Evolutionary conservation across 2,113 vertebrate species (phyloP), one percentile per base, ranked within the genome.

Genomic region (Cromileptes altivelis): DNA sequence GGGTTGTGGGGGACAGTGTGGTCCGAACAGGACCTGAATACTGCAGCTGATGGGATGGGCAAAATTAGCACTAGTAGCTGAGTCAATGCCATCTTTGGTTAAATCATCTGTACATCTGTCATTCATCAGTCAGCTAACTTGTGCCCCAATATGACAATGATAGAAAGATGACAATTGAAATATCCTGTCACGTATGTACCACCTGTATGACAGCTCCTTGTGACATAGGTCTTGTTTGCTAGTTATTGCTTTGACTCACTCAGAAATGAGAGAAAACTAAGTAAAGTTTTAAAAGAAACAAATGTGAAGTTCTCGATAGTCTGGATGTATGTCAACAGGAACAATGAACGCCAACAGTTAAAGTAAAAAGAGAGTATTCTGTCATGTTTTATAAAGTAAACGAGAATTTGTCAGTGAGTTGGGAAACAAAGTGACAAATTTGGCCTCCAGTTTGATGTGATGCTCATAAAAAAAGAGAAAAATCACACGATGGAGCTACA

Each of bases 351-450:
- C 4, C 53, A 37, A 21, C 0, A 56, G 14, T n/a, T 56, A 37
- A 37, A 37, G 33, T 17, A 71, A 58, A 27, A 14, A 52, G 30
- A 50, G 56, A 37, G 12, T 42, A 30, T 27, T 52, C 37, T 47
- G 70, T 47, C 50, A 37, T 27, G 49, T 68, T 62, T 60, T 27
- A 33, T 49, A 19, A 75, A 67, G 15, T 30, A 70, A 82, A 9
- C 30, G 17, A 17, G 18, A 12, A 47, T 61, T 52, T 23, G 49
- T 40, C 50, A 73, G 74, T 13, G 63, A 60, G 68, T 4, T 23
- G n/a, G 49, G 21, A 69, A 78, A 76, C 60, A 78, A 78, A 57
- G 65, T 78, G 79, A 72, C 69, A 74, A 11, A 56, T 67, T 15
- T 68, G 14, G 21, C 61, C 64, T 33, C 27, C 33, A 56, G 45